These are phyloP conservation scores for Hirtodrosophila histrioides DNA, from an alignment of 2,888 invertebrate genomes.

Conservation along the genomic window DNA sequence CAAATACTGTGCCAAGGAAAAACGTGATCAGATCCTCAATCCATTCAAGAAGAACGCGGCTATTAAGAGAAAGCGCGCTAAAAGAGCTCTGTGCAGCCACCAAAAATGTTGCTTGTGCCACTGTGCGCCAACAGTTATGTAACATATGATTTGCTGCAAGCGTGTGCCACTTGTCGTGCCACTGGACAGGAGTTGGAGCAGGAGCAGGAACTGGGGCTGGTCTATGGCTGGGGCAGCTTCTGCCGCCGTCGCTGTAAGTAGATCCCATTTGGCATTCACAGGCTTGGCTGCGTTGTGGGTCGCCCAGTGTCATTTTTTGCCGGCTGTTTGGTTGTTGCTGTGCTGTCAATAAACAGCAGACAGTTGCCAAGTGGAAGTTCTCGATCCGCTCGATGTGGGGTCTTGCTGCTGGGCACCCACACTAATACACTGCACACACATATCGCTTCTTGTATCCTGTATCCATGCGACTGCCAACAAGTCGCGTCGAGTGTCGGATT, in stretches of 20 bases:
- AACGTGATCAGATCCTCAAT: no score
- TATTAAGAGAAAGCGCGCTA: no score
- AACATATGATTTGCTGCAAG: slow-evolving; percentile 45
- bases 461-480: slow-evolving; percentile 39
- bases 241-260: slow-evolving; percentile 46
- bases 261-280: slow-evolving; percentile 70
- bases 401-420: slow-evolving; percentile 42
- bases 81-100: no score
- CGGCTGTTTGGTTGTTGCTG: slow-evolving; percentile 24
- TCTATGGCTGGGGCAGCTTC: slow-evolving; percentile 5
- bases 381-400: slow-evolving; percentile 36
- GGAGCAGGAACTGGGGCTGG: background rate
- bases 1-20: no score
- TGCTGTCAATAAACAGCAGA: slow-evolving; percentile 72
- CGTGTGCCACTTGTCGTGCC: slow-evolving; percentile 53
- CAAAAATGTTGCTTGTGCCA: no score
- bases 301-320: slow-evolving; percentile 54
- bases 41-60: no score
- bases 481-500: slow-evolving; percentile 49
- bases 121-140: slow-evolving; percentile 41
- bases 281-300: slow-evolving; percentile 62
- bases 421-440: slow-evolving; percentile 16
- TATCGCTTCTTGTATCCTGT: slow-evolving; percentile 1
- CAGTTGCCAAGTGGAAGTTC: slow-evolving; percentile 72
- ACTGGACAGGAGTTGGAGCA: slow-evolving; percentile 17